phyloP scores from a whole-genome alignment of 2,113 vertebrate genomes.

The Anseranas semipalmata region DNA sequence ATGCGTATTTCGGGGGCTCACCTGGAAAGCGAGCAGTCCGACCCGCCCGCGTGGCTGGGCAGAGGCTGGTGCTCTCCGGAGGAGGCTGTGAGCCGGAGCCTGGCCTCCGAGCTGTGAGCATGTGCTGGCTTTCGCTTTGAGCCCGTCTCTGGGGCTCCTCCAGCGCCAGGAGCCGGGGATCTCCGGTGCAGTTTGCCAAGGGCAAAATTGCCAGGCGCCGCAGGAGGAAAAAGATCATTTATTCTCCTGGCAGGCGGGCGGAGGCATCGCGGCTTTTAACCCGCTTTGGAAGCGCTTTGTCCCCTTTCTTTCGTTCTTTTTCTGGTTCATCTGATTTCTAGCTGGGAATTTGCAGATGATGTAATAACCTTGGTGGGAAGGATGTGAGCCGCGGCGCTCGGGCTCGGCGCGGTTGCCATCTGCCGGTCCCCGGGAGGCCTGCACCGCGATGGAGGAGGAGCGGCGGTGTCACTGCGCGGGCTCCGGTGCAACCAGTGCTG shows the following conservation, averaged over 20 bases:
- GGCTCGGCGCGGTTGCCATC: slow-evolving; percentile 65
- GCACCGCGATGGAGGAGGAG: not conserved
- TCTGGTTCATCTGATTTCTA: slow-evolving; percentile 1
- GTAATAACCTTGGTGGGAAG: slow-evolving; percentile 65
- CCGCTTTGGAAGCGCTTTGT: not conserved
- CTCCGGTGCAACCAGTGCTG: not conserved
- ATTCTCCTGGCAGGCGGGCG: not conserved
- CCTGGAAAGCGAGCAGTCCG: not conserved
- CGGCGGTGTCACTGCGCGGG: not conserved
- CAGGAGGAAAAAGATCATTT: not conserved
- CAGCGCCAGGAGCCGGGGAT: not conserved
- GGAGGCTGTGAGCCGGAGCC: not conserved
- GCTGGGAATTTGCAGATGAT: slow-evolving; percentile 57
- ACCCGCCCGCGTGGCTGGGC: rapidly evolving
- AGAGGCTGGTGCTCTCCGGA: not conserved
- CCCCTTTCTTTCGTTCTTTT: not conserved
- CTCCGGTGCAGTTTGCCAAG: not conserved
- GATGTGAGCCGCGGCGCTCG: not conserved
- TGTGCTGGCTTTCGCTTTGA: slow-evolving; percentile 25
- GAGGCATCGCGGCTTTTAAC: not conserved
- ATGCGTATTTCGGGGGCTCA: not conserved
- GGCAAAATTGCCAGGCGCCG: not conserved
- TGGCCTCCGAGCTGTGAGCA: not conserved
- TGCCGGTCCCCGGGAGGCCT: slow-evolving; percentile 58
- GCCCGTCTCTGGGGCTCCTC: not conserved